Evolutionary conservation across 2,888 invertebrate genomes (phyloP).

Genomic region (Microctonus hyperodae): DNA sequence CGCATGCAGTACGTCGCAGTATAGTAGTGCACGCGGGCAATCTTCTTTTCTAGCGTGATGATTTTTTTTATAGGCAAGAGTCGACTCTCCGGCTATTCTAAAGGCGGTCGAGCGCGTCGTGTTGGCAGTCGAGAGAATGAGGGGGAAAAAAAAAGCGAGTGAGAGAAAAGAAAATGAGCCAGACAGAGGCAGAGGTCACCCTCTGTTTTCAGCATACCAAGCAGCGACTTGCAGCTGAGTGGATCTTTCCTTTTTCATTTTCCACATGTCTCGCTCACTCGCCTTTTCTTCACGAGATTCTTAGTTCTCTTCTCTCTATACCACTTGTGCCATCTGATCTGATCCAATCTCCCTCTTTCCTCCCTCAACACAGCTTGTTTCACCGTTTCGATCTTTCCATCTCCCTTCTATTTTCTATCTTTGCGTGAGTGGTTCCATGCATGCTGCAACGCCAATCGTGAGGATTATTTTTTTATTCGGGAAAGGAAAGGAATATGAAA

Average conservation of each 20-base stretch:
- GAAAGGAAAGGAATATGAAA: not conserved
- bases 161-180: not conserved
- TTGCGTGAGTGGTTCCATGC: not conserved
- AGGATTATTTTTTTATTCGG: slow-evolving; percentile 17
- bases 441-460: slow-evolving; percentile 1
- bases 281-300: not conserved
- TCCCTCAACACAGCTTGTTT: too few species aligned
- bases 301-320: not conserved
- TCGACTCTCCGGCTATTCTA: slow-evolving; percentile 22
- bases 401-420: not conserved
- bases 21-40: slow-evolving; percentile 18
- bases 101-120: slow-evolving; percentile 26
- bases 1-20: slow-evolving; percentile 27
- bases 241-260: slow-evolving; percentile 18
- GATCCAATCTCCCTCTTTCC: not conserved
- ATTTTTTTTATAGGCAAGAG: slow-evolving; percentile 21
- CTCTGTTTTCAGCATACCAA: slow-evolving; percentile 32
- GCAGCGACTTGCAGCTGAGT: slow-evolving; percentile 29
- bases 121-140: slow-evolving; percentile 17
- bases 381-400: too few species aligned
- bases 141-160: slow-evolving; percentile 1
- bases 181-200: slow-evolving; percentile 22
- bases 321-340: slow-evolving; percentile 13
- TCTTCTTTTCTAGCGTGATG: slow-evolving; percentile 16
- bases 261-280: not conserved